These are phyloP conservation scores for Nipponacmea schrenckii DNA, from an alignment of 2,888 invertebrate genomes.

Conservation along the genomic window DNA sequence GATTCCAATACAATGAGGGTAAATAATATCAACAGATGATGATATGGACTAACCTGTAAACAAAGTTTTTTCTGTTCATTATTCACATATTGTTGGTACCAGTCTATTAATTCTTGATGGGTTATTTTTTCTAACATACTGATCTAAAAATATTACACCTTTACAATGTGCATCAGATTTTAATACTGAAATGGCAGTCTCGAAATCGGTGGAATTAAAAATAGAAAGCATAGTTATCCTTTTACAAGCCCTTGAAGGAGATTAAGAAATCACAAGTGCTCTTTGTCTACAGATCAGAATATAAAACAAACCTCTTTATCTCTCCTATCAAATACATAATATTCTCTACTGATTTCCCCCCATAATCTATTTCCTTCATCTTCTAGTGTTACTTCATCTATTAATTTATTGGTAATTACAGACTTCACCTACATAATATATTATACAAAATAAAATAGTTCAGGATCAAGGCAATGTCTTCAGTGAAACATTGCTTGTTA, in stretches of 20 bases:
- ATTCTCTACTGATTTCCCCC: conserved; percentile 79
- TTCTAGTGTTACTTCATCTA: conserved; percentile 80
- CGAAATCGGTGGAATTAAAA: background rate
- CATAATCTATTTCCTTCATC: conserved; percentile 84
- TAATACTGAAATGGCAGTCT: background rate
- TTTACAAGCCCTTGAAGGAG: too few species aligned
- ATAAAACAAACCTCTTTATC: conserved; percentile 74
- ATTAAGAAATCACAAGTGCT: too few species aligned
- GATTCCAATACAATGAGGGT: too few species aligned
- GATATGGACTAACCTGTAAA: conserved; percentile 27
- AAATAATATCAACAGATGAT: background rate
- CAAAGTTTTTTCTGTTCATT: conserved; percentile 27
- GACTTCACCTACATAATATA: conserved; percentile 69
- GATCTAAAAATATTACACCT: conserved; percentile 24
- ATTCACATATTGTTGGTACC: conserved; percentile 27
- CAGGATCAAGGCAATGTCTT: too few species aligned
- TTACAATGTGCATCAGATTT: background rate
- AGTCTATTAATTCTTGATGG: conserved; percentile 20
- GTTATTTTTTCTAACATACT: conserved; percentile 23
- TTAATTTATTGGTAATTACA: conserved; percentile 80
- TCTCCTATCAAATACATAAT: conserved; percentile 82
- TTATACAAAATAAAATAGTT: background rate
- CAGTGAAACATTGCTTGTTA: too few species aligned
- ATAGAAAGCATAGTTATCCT: too few species aligned
- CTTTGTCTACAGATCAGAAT: background rate